These are phyloP conservation scores for Dendroctonus valens DNA, from an alignment of 1,140 invertebrate species.

Conservation along the genomic window DNA sequence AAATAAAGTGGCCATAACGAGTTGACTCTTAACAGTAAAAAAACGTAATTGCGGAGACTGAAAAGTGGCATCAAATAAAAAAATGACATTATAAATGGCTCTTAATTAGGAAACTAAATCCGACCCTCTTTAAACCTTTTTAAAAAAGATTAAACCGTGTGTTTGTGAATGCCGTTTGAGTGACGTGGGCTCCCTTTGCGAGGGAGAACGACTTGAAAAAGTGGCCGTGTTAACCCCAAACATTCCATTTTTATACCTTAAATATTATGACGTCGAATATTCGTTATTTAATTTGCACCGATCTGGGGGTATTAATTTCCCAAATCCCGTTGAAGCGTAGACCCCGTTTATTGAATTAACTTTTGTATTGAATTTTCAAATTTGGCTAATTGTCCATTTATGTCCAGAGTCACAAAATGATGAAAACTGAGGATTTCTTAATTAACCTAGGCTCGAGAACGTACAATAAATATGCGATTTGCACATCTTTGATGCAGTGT, in stretches of 20 bases:
- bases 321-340: constrained; percentile 5
- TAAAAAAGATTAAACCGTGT: constrained; percentile 51
- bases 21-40: constrained; percentile 29
- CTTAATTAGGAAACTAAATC: constrained; percentile 51
- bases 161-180: constrained; percentile 50
- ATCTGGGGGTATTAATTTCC: constrained; percentile 26
- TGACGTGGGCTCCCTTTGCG: constrained; percentile 42
- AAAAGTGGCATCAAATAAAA: constrained; percentile 36
- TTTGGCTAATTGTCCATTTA: background rate
- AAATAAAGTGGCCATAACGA: background rate
- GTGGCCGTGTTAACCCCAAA: constrained; percentile 41
- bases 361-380: constrained; percentile 16
- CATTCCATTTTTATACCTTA: constrained; percentile 41
- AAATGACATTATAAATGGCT: constrained; percentile 51
- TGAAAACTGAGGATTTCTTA: no score
- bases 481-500: no score
- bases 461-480: no score
- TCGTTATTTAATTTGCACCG: constrained; percentile 34
- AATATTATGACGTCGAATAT: constrained; percentile 40
- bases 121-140: constrained; percentile 50
- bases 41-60: constrained; percentile 33
- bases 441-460: no score
- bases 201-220: constrained; percentile 38
- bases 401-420: no score
- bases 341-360: constrained; percentile 19